A percentile compares a stretch with the other conserved stretches of the same genome.
Evolutionary conservation across 2,888 invertebrate species (phyloP).

Genomic region (Leistus spinibarbis): DNA sequence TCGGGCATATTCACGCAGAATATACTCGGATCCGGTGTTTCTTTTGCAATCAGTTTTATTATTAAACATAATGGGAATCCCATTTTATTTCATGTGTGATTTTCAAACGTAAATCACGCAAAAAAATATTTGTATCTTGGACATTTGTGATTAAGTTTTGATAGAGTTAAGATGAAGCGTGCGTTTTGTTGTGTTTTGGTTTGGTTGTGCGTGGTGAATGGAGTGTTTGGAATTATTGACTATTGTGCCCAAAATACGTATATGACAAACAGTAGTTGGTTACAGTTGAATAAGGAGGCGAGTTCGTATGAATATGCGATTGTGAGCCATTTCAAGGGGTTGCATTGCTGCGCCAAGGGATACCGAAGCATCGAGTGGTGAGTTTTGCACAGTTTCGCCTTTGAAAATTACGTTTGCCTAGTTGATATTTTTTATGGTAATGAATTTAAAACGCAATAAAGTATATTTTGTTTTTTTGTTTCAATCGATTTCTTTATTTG

Average conservation of each 20-base stretch:
- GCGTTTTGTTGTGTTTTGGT: slow-evolving; percentile 47
- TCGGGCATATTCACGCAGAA: not conserved
- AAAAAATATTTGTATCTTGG: not conserved
- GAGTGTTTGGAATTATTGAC: slow-evolving; percentile 56
- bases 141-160: not conserved
- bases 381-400: no score
- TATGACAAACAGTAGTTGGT: slow-evolving; percentile 63
- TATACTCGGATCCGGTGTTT: not conserved
- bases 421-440: no score
- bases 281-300: slow-evolving; percentile 78
- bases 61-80: not conserved
- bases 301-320: slow-evolving; percentile 71
- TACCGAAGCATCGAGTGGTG: slow-evolving; percentile 82
- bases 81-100: not conserved
- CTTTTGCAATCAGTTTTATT: not conserved
- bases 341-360: slow-evolving; percentile 78
- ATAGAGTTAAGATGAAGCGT: not conserved
- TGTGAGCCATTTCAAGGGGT: slow-evolving; percentile 72
- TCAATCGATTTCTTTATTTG: no score
- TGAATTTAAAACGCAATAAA: no score
- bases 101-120: not conserved
- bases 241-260: slow-evolving; percentile 69
- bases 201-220: slow-evolving; percentile 41
- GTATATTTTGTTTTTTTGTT: no score
- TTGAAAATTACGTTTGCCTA: no score